Conservation (phyloP, 1,140 invertebrate genomes). For the Hycleus phaleratus region DNA sequence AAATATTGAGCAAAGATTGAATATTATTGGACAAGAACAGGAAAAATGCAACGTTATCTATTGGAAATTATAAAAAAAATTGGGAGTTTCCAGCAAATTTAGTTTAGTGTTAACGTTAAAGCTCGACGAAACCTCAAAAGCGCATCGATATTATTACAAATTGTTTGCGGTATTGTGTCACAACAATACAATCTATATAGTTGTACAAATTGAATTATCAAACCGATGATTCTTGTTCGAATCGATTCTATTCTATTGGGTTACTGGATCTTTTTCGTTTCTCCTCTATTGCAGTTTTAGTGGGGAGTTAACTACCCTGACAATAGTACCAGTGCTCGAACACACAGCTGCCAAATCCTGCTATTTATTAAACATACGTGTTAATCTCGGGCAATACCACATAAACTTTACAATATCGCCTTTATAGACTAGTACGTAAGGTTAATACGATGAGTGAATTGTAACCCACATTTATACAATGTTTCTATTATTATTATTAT, state of each 20-base stretch:
- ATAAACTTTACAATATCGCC: slow-evolving; percentile 12
- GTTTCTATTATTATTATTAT: slow-evolving; percentile 10
- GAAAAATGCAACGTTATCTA: no score
- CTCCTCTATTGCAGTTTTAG: no score
- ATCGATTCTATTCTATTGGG: neutral
- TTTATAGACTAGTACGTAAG: slow-evolving; percentile 9
- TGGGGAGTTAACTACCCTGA: slow-evolving; percentile 19
- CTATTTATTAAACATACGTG: slow-evolving; percentile 31
- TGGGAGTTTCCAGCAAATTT: no score
- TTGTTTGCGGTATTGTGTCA: slow-evolving; percentile 30
- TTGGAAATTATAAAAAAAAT: no score
- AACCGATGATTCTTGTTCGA: no score
- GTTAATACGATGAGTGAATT: slow-evolving; percentile 13
- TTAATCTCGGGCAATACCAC: slow-evolving; percentile 21
- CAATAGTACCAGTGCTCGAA: slow-evolving; percentile 22
- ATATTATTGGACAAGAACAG: neutral
- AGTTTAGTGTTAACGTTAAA: slow-evolving; percentile 3
- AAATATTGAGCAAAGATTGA: slow-evolving; percentile 12
- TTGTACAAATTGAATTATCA: no score
- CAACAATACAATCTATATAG: slow-evolving; percentile 20
- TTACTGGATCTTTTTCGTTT: neutral
- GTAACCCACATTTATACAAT: slow-evolving; percentile 12
- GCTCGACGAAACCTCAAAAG: slow-evolving; percentile 23
- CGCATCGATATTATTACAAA: slow-evolving; percentile 35
- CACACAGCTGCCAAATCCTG: slow-evolving; percentile 25